These are phyloP conservation scores for Dendrolimus kikuchii DNA, from an alignment of 1,140 invertebrate genomes.

Conservation along the genomic window DNA sequence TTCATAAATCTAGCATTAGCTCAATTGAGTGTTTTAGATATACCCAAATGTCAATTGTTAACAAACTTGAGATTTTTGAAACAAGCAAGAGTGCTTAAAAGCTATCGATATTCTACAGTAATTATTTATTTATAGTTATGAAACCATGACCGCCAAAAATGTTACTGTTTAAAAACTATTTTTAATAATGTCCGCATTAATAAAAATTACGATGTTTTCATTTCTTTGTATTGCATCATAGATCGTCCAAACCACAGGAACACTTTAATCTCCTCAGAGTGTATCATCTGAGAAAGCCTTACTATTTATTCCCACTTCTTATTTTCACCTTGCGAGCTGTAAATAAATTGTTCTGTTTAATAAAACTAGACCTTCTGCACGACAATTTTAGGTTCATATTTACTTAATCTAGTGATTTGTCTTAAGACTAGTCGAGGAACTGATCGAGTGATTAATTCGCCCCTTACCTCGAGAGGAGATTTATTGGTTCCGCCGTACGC, in stretches of 20 bases:
- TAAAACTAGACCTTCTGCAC: slow-evolving; percentile 25
- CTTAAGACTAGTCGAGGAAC: slow-evolving; percentile 47
- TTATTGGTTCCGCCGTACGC: slow-evolving; percentile 70
- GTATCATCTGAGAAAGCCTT: slow-evolving; percentile 51
- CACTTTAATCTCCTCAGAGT: slow-evolving; percentile 66
- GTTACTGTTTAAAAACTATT: too few relatives aligned
- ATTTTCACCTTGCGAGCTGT: slow-evolving; percentile 61
- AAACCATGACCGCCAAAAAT: too few relatives aligned
- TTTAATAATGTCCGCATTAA: not conserved
- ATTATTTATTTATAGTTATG: too few relatives aligned
- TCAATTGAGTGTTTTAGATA: too few relatives aligned
- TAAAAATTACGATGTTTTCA: slow-evolving; percentile 23
- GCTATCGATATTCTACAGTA: too few relatives aligned
- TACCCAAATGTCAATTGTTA: too few relatives aligned
- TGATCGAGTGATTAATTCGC: slow-evolving; percentile 65
- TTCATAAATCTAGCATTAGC: too few relatives aligned
- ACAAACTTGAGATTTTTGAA: too few relatives aligned
- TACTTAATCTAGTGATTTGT: slow-evolving; percentile 20
- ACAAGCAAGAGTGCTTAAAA: too few relatives aligned
- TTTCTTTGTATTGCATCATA: slow-evolving; percentile 55
- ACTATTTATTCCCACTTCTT: slow-evolving; percentile 68
- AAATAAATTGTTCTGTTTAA: slow-evolving; percentile 38
- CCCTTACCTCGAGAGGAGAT: slow-evolving; percentile 67
- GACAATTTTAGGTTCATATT: slow-evolving; percentile 22
- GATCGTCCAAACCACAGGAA: slow-evolving; percentile 31